Percentiles rank a stretch among this genome's conserved stretches.
These are phyloP conservation scores for Syndactyla subalaris DNA, from an alignment of 2,797 vertebrate genomes.

Conservation along the genomic window DNA sequence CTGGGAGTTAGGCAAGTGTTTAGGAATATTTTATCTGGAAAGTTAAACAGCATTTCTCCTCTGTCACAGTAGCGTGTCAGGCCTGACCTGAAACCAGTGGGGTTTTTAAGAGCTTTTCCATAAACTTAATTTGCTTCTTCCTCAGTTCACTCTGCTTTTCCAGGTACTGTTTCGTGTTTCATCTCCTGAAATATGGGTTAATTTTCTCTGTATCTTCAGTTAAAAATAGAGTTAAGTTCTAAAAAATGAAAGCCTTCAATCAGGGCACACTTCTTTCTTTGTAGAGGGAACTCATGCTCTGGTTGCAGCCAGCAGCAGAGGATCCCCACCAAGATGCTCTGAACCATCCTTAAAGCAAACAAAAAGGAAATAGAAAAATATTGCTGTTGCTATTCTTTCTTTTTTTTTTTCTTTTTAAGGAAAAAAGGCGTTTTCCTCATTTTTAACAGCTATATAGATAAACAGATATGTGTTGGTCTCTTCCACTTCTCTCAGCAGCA, in stretches of 20 bases:
- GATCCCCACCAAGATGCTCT: neutral
- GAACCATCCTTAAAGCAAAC: neutral
- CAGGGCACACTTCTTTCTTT: neutral
- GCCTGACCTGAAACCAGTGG: neutral
- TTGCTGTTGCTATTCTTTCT: neutral
- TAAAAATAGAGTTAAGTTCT: neutral
- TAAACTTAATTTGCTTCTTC: neutral
- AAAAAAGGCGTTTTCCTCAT: neutral
- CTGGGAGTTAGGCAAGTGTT: neutral
- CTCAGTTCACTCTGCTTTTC: neutral
- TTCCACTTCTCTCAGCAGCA: neutral
- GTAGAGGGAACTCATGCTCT: neutral
- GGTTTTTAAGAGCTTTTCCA: neutral
- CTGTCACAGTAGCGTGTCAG: neutral
- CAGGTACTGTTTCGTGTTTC: neutral
- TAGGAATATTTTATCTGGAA: neutral
- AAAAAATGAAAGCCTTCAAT: neutral
- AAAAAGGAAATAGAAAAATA: neutral
- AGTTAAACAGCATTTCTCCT: neutral
- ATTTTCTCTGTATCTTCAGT: neutral
- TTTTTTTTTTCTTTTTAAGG: too few species aligned
- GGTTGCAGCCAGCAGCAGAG: neutral
- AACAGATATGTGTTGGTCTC: accelerated
- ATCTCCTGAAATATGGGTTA: neutral
- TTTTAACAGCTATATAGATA: neutral